Base-by-base conservation (phyloP, 2,888 invertebrate species). In the Operophtera brumata region DNA sequence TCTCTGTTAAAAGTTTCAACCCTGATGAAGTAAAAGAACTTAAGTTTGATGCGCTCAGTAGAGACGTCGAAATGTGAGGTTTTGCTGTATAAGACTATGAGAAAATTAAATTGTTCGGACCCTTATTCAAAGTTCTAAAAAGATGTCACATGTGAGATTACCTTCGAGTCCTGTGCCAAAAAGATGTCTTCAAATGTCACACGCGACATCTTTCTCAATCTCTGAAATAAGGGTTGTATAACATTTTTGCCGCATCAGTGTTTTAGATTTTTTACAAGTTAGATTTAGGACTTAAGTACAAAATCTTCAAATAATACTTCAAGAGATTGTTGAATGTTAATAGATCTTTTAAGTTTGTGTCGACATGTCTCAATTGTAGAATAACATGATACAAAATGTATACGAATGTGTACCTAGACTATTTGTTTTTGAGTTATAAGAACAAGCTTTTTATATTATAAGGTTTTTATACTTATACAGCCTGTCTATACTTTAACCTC, bases 11-110 rank as follows among this genome's bases (percentile, higher is more conserved):
- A 61, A 89, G 88, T 67, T 87, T 86, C 51, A 83, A 73, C 46
- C 86, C 88, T 0, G 87, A 87, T 3, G 87, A 88, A 54, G 86
- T 86, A 2, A 84, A 85, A 49, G 88, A 88, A 48, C 67, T 86
- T 54, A 83, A 83, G 47, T 84, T 81, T 55, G 89, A 87, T 46
- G 74, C 71, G 34, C 61, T 84, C 51, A 80, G 81, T 69, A 78
- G 80, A 70, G 82, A 87, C 46, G 82, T 88, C n/a, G 88, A 89
- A 66, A 86, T 89, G 89, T 89, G 26, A 74, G 80, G 64, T 37
- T n/a, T 54, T 35, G 20, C 11, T n/a, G 14, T 39, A 2, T 41
- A 7, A 20, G 20, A 3, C 20, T 20, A 41, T 6, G 11, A n/a
- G 10, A 25, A 20, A 37, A 9, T 1, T 8, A 8, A 37, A 37